These are phyloP conservation scores for Orycteropus afer DNA, from an alignment of 2,113 vertebrate genomes.

Conservation along the genomic window DNA sequence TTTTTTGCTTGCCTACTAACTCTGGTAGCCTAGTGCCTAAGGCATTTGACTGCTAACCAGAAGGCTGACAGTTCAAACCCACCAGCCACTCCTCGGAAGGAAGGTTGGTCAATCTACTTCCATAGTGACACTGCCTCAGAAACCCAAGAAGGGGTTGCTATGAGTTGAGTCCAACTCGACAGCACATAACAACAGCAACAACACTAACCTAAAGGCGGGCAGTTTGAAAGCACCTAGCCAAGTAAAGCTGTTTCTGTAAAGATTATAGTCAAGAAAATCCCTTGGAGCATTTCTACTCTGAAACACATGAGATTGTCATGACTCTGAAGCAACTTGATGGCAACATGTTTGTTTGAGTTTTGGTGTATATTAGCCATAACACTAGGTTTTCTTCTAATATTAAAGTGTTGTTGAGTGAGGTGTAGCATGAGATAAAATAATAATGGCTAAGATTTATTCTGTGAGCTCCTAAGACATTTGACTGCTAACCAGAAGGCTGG, in stretches of 20 bases:
- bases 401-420: background rate
- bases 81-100: too few relatives aligned
- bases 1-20: too few relatives aligned
- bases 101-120: too few relatives aligned
- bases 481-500: too few relatives aligned
- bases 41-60: too few relatives aligned
- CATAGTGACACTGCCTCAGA: too few relatives aligned
- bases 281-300: background rate
- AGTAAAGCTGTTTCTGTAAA: background rate
- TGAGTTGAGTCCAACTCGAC: too few relatives aligned
- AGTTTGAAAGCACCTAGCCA: background rate
- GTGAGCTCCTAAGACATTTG: too few relatives aligned
- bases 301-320: background rate
- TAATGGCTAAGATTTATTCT: background rate
- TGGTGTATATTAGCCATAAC: background rate
- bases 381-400: constrained; percentile 6
- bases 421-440: background rate
- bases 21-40: too few relatives aligned
- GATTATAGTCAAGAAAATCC: background rate
- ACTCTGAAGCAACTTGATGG: background rate
- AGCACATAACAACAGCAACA: too few relatives aligned
- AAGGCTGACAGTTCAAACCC: too few relatives aligned
- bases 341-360: background rate
- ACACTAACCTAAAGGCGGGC: background rate
- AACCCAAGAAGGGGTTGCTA: too few relatives aligned